Evolutionary conservation across 1,140 invertebrate genomes (phyloP), one percentile per base, ranked within the genome.

Genomic region (Oryctes rhinoceros): DNA sequence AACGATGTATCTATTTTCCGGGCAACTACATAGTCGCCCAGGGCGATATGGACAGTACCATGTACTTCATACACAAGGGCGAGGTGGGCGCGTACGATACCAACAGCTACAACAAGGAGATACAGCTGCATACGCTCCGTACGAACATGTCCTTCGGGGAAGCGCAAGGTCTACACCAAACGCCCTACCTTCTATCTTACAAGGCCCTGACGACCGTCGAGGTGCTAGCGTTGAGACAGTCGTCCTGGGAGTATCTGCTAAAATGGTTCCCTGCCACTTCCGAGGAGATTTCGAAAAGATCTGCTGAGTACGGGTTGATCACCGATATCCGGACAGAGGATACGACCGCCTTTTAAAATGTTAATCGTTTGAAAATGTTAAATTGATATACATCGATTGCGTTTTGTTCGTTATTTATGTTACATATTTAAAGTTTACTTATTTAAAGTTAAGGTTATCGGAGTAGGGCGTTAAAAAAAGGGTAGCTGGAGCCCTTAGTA

Each of bases 31-130:
- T 89, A 9, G 88, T 88, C 5, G 87, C 89, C 44, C 83, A 86
- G 20, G 88, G 88, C 0, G 88, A 88, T 80, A 86, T 87, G 0
- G 87, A 89, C 75, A 87, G 87, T 76, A 87, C 87, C 65, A 89
- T 89, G 77, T 89, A 88, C 74, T 89, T 89, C 78, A 89, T 89
- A 83, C 88, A 89, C 81, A 84, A 87, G 83, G 89, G 88, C 79
- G 86, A 88, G 84, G 89, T 89, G 80, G 84, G 86, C 0, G 80
- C 79, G 53, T 82, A 81, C 71, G 78, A 80, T 20, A 24, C 3
- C 3, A 13, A 20, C 15, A 13, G 20, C 13, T 15, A 48, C 44
- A 53, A 59, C 20, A 39, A 76, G n/a, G 53, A 78, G n/a, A 67
- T 71, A 11, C 13, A 71, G 11, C n/a, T 47, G 39, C 47, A 53